Percentiles rank a stretch among this genome's conserved stretches.
Evolutionary conservation across 2,113 vertebrate species (phyloP).

Genomic region (Phalacrocorax aristotelis): DNA sequence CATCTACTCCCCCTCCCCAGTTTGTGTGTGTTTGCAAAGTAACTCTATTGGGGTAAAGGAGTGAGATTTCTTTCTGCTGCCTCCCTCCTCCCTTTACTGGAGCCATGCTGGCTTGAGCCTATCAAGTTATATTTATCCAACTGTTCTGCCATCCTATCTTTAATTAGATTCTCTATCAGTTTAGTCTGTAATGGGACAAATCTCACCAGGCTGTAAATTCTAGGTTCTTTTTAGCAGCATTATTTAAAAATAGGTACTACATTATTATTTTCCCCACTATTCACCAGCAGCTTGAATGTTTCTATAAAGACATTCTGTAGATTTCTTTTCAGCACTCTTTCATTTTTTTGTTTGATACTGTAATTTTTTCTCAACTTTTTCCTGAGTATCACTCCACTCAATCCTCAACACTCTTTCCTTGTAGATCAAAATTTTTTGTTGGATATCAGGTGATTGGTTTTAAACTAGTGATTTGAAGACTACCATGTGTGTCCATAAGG

Average conservation of each 20-base stretch:
- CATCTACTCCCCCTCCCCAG: background rate
- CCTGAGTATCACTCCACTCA: background rate
- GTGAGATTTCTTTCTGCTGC: background rate
- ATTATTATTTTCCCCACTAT: background rate
- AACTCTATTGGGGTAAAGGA: background rate
- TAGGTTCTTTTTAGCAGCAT: background rate
- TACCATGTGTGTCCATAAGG: accelerated
- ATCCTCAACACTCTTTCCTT: background rate
- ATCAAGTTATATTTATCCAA: conserved; percentile 29
- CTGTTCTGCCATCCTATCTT: conserved; percentile 40
- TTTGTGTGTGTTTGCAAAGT: background rate
- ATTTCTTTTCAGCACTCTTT: background rate
- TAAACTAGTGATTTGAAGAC: background rate
- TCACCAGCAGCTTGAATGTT: background rate
- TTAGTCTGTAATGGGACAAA: conserved; percentile 14
- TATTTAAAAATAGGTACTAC: conserved; percentile 17
- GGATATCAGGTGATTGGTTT: background rate
- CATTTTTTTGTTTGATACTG: background rate
- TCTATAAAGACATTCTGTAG: background rate
- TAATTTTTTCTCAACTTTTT: background rate
- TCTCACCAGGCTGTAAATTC: conserved; percentile 52
- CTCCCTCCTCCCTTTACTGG: background rate
- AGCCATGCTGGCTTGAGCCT: conserved; percentile 25
- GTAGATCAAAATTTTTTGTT: background rate
- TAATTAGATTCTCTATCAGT: conserved; percentile 48